Base-by-base conservation (phyloP, 2,113 vertebrate genomes). In the Lampris incognitus region DNA sequence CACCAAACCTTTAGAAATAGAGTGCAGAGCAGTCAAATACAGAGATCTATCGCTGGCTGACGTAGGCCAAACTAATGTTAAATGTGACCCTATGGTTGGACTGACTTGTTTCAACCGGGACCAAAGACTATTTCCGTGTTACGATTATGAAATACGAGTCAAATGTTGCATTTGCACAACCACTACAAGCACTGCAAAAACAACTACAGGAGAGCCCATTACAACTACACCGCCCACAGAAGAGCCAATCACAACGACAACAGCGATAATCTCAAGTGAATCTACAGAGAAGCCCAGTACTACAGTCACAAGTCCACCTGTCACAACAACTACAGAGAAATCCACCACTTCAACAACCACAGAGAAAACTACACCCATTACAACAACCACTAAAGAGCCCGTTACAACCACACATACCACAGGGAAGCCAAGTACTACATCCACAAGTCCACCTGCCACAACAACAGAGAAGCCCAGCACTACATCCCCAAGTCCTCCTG, bases 71-170 rank as follows among this genome's bases (percentile, higher is more conserved):
- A 79, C 24, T 24, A 24, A 55, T 0, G 81, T 90, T 55, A 76
- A 3, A 42, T 90, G 89, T 8, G 40, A 68, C 9, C 6, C 54
- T 38, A 37, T 0, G 11, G 36, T 36, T 56, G 89, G 87, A 74
- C 60, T 90, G 0, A 90, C 87, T 4, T 94, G 94, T 77, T 4
- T 48, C 38, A 92, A 93, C 42, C 40, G 72, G 0, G 91, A 90
- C 10, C 86, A 90, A 69, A 2, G 1, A 1, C 49, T 52, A 48
- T 11, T 24, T 2, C 0, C 1, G 1, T 89, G 88, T 75, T 10
- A 3, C 0, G 62, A 89, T 49, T 89, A 87, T 78, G 79, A 89
- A 72, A 87, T 89, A 70, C 41, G 64, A 48, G 58, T 86, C 11
- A 81, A 36, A 57, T 89, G 85, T 72, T 89, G 88, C 13, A 2